These are phyloP conservation scores for Odontophorus gujanensis DNA, from an alignment of 2,113 vertebrate species.

Conservation along the genomic window DNA sequence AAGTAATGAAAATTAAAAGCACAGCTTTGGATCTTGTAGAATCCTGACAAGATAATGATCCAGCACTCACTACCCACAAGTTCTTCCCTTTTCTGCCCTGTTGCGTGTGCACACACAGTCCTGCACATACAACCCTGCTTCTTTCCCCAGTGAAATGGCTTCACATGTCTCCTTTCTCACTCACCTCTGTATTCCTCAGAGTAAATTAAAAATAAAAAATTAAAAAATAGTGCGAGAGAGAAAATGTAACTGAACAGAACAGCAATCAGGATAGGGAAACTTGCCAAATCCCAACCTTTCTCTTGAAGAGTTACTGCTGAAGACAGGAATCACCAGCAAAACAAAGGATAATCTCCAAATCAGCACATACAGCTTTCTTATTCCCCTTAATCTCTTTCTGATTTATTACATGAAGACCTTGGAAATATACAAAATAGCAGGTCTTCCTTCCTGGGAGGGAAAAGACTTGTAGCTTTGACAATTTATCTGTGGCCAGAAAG, in stretches of 20 bases:
- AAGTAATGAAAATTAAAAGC: slow-evolving; percentile 78
- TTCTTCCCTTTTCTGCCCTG: slow-evolving; percentile 29
- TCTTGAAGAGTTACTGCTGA: neutral
- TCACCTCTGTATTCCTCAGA: neutral
- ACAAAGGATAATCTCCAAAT: neutral
- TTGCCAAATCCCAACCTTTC: neutral
- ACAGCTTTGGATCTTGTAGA: slow-evolving; percentile 68
- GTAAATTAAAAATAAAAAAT: neutral
- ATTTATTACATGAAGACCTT: neutral
- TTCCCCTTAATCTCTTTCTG: neutral
- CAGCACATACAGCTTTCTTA: neutral
- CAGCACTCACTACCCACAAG: slow-evolving; percentile 40
- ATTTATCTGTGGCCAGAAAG: slow-evolving; percentile 19
- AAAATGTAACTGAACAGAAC: neutral
- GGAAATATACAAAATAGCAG: neutral
- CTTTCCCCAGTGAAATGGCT: neutral
- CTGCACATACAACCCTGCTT: neutral
- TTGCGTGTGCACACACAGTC: neutral
- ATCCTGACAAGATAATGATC: slow-evolving; percentile 58
- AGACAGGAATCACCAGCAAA: neutral
- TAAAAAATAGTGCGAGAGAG: neutral
- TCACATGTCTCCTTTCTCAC: neutral
- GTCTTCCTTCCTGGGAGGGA: neutral
- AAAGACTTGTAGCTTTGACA: neutral
- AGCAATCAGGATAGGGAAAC: neutral